Conservation (phyloP, 2,113 vertebrate species). For the Ceyx cyanopectus region DNA sequence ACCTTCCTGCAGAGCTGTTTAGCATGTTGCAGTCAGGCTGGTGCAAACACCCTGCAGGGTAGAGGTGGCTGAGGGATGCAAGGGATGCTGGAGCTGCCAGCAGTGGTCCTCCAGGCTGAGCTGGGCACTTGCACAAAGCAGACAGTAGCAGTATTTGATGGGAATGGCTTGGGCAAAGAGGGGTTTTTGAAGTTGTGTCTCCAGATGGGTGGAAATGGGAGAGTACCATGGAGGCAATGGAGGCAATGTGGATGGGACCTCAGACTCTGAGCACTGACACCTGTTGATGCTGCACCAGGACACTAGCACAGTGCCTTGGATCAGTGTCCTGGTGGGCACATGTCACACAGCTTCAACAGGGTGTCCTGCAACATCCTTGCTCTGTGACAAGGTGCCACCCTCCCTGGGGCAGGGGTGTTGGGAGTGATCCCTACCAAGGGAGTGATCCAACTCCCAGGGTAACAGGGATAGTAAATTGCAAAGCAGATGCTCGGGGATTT, state of each 20-base stretch:
- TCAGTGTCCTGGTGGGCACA: accelerated
- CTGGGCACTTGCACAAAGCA: not conserved
- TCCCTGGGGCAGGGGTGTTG: not conserved
- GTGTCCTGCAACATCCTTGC: not conserved
- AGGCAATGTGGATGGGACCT: not conserved
- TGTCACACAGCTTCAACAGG: not conserved
- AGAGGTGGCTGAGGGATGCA: not conserved
- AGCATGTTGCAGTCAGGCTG: not conserved
- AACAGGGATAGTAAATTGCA: not conserved
- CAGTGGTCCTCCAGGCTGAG: not conserved
- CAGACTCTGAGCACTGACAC: not conserved
- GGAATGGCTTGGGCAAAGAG: not conserved
- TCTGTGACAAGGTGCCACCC: not conserved
- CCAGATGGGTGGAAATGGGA: not conserved
- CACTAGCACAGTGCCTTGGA: not conserved
- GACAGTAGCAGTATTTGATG: not conserved
- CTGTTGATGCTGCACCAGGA: not conserved
- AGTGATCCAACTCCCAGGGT: not conserved
- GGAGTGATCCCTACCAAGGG: not conserved
- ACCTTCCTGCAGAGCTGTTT: not conserved
- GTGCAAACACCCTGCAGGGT: not conserved
- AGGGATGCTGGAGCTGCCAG: not conserved
- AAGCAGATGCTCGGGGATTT: not conserved
- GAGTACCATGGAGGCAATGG: not conserved
- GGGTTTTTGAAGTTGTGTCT: not conserved